Percentiles rank a stretch among this genome's conserved stretches.
phyloP scores from a whole-genome alignment of 2,113 vertebrate genomes.

The Chamaea fasciata region DNA sequence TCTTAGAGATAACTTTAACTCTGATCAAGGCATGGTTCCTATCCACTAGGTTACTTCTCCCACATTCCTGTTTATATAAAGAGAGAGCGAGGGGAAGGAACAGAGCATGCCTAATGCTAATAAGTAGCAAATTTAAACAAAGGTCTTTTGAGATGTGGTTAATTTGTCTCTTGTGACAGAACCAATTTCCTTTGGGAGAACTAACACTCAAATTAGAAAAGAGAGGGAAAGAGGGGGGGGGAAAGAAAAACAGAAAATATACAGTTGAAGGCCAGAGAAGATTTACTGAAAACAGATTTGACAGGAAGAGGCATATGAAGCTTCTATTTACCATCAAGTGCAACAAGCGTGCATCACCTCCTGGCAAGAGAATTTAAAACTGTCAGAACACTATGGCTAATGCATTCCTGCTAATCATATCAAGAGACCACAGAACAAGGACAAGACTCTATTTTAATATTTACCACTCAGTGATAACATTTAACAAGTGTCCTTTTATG shows the following conservation, averaged over 20 bases:
- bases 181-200: not conserved
- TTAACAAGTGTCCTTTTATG: not conserved
- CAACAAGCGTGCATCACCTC: not conserved
- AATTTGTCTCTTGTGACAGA: slow-evolving; percentile 5
- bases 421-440: not conserved
- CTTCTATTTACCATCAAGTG: not conserved
- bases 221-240: not conserved
- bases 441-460: not conserved
- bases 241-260: not conserved
- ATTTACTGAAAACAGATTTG: not conserved
- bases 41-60: not conserved
- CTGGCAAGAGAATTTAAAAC: slow-evolving; percentile 3
- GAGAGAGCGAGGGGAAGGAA: not conserved
- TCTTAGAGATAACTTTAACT: not conserved
- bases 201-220: not conserved
- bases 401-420: not conserved
- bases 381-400: not conserved
- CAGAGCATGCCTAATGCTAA: not conserved
- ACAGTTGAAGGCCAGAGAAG: not conserved
- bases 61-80: not conserved
- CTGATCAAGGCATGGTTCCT: not conserved
- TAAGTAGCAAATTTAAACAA: slow-evolving; percentile 8
- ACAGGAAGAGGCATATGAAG: not conserved
- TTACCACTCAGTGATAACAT: not conserved
- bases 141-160: not conserved